These are phyloP conservation scores for Sarcophaga peregrina DNA, from an alignment of 1,140 invertebrate genomes.

Conservation along the genomic window DNA sequence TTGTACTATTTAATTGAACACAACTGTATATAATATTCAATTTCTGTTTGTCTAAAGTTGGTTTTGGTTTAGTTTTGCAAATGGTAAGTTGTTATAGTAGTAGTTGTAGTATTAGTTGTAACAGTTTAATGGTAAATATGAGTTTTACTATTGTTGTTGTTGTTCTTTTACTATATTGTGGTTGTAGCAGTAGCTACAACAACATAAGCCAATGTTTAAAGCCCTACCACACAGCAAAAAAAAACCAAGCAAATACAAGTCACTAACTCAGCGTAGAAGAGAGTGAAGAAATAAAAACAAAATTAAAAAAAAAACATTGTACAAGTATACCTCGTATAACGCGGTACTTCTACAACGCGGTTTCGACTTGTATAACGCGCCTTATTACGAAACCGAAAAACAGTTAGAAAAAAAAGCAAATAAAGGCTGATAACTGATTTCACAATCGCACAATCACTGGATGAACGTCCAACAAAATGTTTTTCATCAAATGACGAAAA, in stretches of 20 bases:
- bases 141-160: neutral
- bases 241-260: too few relatives aligned
- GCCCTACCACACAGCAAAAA: neutral
- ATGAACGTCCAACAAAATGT: too few relatives aligned
- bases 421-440: too few relatives aligned
- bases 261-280: too few relatives aligned
- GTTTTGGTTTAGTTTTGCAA: constrained; percentile 5
- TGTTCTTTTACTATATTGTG: neutral
- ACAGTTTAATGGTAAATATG: neutral
- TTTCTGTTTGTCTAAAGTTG: constrained; percentile 3
- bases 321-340: too few relatives aligned
- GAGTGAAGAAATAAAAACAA: neutral
- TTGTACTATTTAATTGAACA: neutral
- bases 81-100: neutral
- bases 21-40: neutral
- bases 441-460: too few relatives aligned
- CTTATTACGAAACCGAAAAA: too few relatives aligned
- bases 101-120: too few relatives aligned
- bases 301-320: neutral
- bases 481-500: too few relatives aligned
- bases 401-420: too few relatives aligned
- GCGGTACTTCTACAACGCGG: too few relatives aligned
- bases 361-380: too few relatives aligned
- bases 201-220: neutral
- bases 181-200: neutral